Percentiles rank a stretch among this genome's conserved stretches.
phyloP scores from a whole-genome alignment of 2,888 invertebrate genomes.

The Catocala sponsa region DNA sequence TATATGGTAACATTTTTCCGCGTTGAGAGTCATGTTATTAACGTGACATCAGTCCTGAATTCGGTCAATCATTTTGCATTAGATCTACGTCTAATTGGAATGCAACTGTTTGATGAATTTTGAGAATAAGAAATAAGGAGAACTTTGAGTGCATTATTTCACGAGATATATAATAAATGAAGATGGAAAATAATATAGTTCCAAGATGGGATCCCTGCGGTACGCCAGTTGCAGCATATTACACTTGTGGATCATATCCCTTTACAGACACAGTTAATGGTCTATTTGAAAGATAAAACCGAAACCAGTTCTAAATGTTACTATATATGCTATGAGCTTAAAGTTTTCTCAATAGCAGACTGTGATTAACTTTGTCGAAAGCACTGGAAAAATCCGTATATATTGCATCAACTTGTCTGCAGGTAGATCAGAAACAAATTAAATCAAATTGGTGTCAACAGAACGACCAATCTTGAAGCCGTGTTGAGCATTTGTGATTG shows the following conservation, averaged over 20 bases:
- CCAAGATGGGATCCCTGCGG: neutral
- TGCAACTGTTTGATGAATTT: too few species aligned
- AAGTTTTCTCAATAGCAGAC: neutral
- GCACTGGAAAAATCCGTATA: neutral
- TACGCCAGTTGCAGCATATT: neutral
- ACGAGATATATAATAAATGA: too few species aligned
- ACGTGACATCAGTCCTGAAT: too few species aligned
- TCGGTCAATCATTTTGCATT: too few species aligned
- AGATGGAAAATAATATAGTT: neutral
- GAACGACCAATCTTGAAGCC: neutral
- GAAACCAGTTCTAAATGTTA: neutral
- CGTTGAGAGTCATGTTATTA: too few species aligned
- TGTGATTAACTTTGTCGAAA: neutral
- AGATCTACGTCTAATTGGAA: too few species aligned
- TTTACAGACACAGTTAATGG: neutral
- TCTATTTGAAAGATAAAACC: neutral
- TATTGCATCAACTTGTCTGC: neutral
- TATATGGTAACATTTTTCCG: too few species aligned
- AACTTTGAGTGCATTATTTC: too few species aligned
- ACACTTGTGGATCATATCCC: too few species aligned
- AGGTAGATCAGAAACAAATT: neutral
- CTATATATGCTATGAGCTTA: slow-evolving; percentile 10
- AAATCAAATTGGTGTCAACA: neutral
- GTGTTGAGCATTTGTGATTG: neutral
- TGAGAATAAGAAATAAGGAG: too few species aligned